Evolutionary conservation across 2,888 invertebrate genomes (phyloP).

Genomic region (Subacronicta megacephala): DNA sequence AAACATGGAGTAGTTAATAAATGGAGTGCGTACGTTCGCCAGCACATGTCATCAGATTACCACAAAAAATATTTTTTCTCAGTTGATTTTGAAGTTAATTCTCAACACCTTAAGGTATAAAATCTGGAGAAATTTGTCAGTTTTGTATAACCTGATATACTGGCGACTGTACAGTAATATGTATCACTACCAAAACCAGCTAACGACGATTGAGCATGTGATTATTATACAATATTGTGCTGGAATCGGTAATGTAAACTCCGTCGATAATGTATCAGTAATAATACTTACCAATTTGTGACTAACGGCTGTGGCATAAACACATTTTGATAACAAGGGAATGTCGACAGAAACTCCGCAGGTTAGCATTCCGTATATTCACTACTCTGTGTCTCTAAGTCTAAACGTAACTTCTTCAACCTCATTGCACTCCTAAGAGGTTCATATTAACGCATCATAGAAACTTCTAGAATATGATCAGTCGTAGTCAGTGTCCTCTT

Average conservation of each 20-base stretch:
- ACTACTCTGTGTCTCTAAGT: conserved; percentile 24
- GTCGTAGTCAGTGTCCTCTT: conserved; percentile 83
- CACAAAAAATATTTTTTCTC: too few relatives aligned
- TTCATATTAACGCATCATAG: conserved; percentile 16
- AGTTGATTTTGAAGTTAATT: too few relatives aligned
- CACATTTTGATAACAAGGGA: too few relatives aligned
- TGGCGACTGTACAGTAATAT: neutral
- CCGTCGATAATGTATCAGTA: neutral
- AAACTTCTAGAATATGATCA: conserved; percentile 57
- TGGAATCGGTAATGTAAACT: too few relatives aligned
- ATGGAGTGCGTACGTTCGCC: too few relatives aligned
- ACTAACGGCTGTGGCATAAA: too few relatives aligned
- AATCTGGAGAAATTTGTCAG: too few relatives aligned
- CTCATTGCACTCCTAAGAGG: conserved; percentile 26
- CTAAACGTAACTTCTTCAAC: conserved; percentile 11
- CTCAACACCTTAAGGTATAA: too few relatives aligned
- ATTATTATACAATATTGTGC: neutral
- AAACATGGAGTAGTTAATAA: conserved; percentile 22
- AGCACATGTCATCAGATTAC: too few relatives aligned
- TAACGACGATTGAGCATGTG: neutral
- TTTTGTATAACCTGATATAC: too few relatives aligned
- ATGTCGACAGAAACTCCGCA: neutral
- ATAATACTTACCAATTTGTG: too few relatives aligned
- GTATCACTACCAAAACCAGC: too few relatives aligned
- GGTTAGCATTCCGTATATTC: conserved; percentile 29